Evolutionary conservation across 2,888 invertebrate genomes (phyloP), one percentile per base, ranked within the genome.

Genomic region (Agrochola litura): DNA sequence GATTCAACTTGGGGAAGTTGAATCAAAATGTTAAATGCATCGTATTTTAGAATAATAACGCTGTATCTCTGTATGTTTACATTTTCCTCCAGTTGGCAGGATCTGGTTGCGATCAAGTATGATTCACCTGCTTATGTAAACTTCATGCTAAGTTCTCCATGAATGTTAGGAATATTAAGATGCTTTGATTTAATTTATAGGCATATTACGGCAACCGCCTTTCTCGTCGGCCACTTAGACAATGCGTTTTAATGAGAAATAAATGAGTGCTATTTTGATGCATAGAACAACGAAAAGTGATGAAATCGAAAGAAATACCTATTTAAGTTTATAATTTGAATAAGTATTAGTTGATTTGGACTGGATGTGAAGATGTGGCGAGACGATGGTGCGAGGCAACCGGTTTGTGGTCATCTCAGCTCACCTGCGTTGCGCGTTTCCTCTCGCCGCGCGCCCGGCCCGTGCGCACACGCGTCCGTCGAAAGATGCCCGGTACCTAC

Each of bases 321-420:
- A 82, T 79, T 79, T 68, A 77, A 65, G 63, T 73, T 66, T 75
- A 73, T 80, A 83, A 86, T 89, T 88, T 88, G 83, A 89, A 88
- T 88, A 82, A 86, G 82, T 82, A 83, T 88, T 84, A 84, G 76
- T 76, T 76, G 86, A 88, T 88, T 81, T 85, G 71, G 81, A 87
- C 84, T 86, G 87, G 85, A 86, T 81, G 83, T 80, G 84, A 85
- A 83, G 89, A 88, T 88, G 88, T 89, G 90, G 88, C 87, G 91
- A 91, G 91, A 90, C 89, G 92, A 58, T 73, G 76, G 90, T 91
- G 90, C 88, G 87, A 89, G 83, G 77, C 90, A 92, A 95, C 96
- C 95, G 95, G 95, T 95, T 95, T 93, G 89, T 92, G 92, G 92
- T 92, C 92, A 93, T 92, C 92, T 93, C 92, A 90, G 86, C 90